Percentiles rank a stretch among this genome's conserved stretches.
These are phyloP conservation scores for Cyrtonyx montezumae DNA, from an alignment of 2,113 vertebrate species.

Conservation along the genomic window DNA sequence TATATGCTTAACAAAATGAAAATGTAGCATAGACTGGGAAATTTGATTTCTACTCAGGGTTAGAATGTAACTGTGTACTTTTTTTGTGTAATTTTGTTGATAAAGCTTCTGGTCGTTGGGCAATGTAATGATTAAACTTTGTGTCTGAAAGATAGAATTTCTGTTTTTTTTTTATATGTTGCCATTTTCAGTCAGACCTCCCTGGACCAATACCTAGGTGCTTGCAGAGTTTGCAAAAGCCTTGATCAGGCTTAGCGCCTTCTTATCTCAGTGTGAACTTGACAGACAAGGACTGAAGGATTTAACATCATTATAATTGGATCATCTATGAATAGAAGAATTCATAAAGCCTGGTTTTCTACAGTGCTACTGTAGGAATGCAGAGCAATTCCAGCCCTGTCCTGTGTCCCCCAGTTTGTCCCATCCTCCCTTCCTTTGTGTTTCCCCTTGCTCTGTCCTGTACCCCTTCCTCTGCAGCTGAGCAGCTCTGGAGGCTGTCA, in stretches of 20 bases:
- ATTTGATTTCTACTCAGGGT: not conserved
- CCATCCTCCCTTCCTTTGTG: not conserved
- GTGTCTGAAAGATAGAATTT: not conserved
- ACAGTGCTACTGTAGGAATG: not conserved
- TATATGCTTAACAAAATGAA: not conserved
- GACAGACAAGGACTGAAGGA: constrained; percentile 17
- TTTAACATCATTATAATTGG: not conserved
- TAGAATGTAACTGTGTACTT: not conserved
- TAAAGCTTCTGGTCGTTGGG: not conserved
- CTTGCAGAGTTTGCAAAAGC: not conserved
- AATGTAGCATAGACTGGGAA: not conserved
- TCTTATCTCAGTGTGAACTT: constrained; percentile 24
- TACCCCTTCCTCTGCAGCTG: not conserved
- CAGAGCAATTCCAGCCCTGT: not conserved
- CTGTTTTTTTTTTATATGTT: not conserved
- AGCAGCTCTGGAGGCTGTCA: not conserved
- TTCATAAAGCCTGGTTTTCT: constrained; percentile 13
- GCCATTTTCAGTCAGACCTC: not conserved
- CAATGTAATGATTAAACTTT: not conserved
- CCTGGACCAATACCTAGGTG: not conserved
- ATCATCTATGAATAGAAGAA: not conserved
- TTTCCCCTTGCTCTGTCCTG: not conserved
- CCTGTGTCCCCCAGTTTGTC: not conserved
- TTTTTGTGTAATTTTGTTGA: not conserved
- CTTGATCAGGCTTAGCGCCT: not conserved